Conservation (phyloP, 2,888 invertebrate genomes). For the Pseudanteris insignis region DNA sequence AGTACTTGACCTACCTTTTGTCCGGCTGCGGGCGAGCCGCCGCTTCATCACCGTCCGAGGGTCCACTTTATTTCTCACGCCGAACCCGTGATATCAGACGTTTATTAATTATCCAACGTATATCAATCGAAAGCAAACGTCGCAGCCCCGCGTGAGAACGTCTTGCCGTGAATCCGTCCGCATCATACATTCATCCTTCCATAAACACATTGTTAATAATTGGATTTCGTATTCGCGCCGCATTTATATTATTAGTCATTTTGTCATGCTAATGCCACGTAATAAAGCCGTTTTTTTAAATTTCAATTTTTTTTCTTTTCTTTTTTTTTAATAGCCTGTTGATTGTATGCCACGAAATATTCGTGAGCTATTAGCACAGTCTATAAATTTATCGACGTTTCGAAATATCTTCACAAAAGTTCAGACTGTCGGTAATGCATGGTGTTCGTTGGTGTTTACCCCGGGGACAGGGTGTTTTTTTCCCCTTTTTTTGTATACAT, state of each 20-base stretch:
- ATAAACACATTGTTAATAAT: constrained; percentile 22
- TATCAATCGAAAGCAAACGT: constrained; percentile 28
- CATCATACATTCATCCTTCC: not conserved
- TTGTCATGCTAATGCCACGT: constrained; percentile 17
- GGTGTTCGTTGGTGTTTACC: too few relatives aligned
- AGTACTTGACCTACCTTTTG: constrained; percentile 33
- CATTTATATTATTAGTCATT: constrained; percentile 13
- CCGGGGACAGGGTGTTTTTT: too few relatives aligned
- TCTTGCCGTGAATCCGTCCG: constrained; percentile 7
- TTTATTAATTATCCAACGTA: constrained; percentile 38
- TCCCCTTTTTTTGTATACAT: too few relatives aligned
- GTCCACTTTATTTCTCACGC: constrained; percentile 25
- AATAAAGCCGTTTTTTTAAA: too few relatives aligned
- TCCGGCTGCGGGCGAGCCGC: constrained; percentile 42
- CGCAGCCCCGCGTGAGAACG: constrained; percentile 26
- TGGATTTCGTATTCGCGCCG: constrained; percentile 9
- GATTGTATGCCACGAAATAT: too few relatives aligned
- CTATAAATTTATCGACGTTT: too few relatives aligned
- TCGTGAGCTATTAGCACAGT: too few relatives aligned
- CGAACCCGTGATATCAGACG: constrained; percentile 24
- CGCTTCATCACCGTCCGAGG: constrained; percentile 53
- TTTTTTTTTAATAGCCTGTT: too few relatives aligned
- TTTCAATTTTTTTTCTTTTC: too few relatives aligned
- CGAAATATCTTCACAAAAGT: too few relatives aligned
- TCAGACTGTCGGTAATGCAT: too few relatives aligned